Conservation (phyloP, 1,140 invertebrate species). For the Sweltsa coloradensis region DNA sequence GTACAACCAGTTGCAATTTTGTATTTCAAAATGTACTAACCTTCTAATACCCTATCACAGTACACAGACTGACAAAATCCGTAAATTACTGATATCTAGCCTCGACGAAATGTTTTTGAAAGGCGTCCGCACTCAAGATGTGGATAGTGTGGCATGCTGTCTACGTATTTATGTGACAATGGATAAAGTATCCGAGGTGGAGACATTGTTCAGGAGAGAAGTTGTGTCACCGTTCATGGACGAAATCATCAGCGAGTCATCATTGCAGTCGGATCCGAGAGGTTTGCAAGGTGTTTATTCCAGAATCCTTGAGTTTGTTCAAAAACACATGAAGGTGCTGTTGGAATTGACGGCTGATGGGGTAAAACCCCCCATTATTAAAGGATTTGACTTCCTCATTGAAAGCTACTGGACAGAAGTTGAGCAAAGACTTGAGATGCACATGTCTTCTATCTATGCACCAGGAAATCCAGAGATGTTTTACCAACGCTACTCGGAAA, state of each 20-base stretch:
- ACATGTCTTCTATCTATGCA: constrained; percentile 73
- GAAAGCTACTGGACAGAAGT: constrained; percentile 85
- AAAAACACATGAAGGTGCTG: constrained; percentile 46
- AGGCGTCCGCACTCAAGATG: constrained; percentile 39
- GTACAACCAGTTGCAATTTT: constrained; percentile 64
- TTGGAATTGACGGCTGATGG: constrained; percentile 44
- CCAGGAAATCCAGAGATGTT: constrained; percentile 84
- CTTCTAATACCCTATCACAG: constrained; percentile 36
- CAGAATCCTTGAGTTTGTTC: constrained; percentile 59
- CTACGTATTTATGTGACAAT: constrained; percentile 52
- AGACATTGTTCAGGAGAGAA: constrained; percentile 54
- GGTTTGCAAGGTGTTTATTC: constrained; percentile 62
- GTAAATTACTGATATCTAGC: constrained; percentile 38
- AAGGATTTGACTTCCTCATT: constrained; percentile 74
- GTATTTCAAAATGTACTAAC: constrained; percentile 48
- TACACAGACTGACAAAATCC: constrained; percentile 33
- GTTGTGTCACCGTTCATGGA: constrained; percentile 59
- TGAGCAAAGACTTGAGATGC: constrained; percentile 58
- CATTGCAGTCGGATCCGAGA: constrained; percentile 52
- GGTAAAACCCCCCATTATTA: constrained; percentile 39
- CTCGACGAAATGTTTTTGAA: constrained; percentile 46
- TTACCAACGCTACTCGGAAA: constrained; percentile 66
- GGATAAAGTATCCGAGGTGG: constrained; percentile 53
- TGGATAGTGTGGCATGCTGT: constrained; percentile 41
- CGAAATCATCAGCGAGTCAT: constrained; percentile 59